Evolutionary conservation across 2,797 vertebrate species (phyloP).

Genomic region (Brachyalestes nurse): DNA sequence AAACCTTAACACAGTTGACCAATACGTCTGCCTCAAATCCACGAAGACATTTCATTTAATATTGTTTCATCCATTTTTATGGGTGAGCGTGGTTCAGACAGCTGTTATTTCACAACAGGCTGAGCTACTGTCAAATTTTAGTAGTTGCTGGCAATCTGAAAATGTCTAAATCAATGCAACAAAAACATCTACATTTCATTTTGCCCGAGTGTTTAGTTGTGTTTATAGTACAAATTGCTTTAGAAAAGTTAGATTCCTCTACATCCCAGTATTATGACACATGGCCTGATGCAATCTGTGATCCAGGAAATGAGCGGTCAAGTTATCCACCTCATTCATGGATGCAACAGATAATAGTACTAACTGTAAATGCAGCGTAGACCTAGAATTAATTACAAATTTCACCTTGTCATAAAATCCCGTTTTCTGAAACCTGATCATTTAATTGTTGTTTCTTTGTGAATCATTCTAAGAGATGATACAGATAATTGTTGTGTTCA

Average conservation of each 20-base stretch:
- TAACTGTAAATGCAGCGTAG: slow-evolving; percentile 2
- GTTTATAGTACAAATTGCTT: slow-evolving; percentile 14
- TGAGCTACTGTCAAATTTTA: slow-evolving; percentile 24
- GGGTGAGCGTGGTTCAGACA: slow-evolving; percentile 27
- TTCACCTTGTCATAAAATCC: background rate
- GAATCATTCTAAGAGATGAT: background rate
- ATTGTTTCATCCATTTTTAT: slow-evolving; percentile 40
- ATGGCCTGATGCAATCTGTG: background rate
- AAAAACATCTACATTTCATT: slow-evolving; percentile 36
- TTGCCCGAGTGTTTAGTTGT: slow-evolving; percentile 15
- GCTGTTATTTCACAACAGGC: slow-evolving; percentile 37
- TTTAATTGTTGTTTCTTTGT: background rate
- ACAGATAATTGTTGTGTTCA: background rate
- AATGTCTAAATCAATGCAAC: slow-evolving; percentile 20
- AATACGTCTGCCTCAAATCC: slow-evolving; percentile 13
- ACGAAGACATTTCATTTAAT: slow-evolving; percentile 13
- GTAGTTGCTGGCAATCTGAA: slow-evolving; percentile 21
- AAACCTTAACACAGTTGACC: slow-evolving; percentile 13
- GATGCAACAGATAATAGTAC: background rate
- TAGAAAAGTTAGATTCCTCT: slow-evolving; percentile 28
- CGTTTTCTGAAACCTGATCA: background rate
- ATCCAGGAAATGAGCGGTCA: slow-evolving; percentile 17
- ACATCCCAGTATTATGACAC: slow-evolving; percentile 26
- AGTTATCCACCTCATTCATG: background rate
- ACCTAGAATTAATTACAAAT: background rate